Percentiles rank a stretch among this genome's conserved stretches.
These are phyloP conservation scores for Acleris holmiana DNA, from an alignment of 2,888 invertebrate genomes.

Conservation along the genomic window DNA sequence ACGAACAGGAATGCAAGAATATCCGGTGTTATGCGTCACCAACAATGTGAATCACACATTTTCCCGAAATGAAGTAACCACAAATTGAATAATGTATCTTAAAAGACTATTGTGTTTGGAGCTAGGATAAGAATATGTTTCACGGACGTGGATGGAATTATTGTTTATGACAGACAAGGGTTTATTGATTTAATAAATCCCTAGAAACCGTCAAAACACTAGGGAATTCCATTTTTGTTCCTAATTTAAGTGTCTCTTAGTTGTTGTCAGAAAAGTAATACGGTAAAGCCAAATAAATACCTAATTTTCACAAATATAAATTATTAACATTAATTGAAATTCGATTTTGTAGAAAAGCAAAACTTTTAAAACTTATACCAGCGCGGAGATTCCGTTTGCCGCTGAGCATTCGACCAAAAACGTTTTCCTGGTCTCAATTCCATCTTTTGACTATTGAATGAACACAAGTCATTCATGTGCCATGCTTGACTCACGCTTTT, in stretches of 20 bases:
- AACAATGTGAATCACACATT: constrained; percentile 26
- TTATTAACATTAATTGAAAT: too few species aligned
- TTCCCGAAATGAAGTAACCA: constrained; percentile 17
- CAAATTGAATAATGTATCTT: constrained; percentile 33
- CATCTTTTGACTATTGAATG: constrained; percentile 4
- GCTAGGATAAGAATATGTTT: constrained; percentile 5
- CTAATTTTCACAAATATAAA: too few species aligned
- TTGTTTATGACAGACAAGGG: neutral
- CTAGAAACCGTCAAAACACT: too few species aligned
- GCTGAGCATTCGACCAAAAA: too few species aligned
- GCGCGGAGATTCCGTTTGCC: neutral
- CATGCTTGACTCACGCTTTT: constrained; percentile 1
- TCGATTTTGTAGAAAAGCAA: too few species aligned
- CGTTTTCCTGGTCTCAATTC: too few species aligned
- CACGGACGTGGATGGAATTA: constrained; percentile 19
- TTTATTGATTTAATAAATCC: neutral
- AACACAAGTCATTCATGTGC: neutral
- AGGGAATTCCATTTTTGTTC: too few species aligned
- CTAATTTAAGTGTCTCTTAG: too few species aligned
- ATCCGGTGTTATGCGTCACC: constrained; percentile 22
- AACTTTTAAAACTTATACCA: neutral
- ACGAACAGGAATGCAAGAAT: neutral
- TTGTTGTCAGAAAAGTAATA: too few species aligned
- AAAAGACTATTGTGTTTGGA: constrained; percentile 18
- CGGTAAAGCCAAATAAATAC: too few species aligned